Evolutionary conservation across 2,797 vertebrate species (phyloP).

Genomic region (Pseudocheirus occidentalis): DNA sequence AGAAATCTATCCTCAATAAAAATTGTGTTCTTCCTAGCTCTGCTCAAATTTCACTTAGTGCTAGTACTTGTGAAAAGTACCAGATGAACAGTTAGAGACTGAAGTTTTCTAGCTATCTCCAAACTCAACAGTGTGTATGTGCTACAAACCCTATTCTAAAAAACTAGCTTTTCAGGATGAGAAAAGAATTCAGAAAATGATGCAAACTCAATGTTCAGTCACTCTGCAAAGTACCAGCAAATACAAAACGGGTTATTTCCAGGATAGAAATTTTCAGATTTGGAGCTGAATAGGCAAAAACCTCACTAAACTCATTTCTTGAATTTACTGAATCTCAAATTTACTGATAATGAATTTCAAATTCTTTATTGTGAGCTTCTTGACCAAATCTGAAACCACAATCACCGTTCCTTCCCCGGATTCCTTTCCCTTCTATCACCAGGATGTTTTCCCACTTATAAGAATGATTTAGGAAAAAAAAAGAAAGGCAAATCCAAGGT

Average conservation of each 20-base stretch:
- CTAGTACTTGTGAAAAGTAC: not conserved
- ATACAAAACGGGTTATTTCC: constrained; percentile 2
- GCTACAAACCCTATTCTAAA: not conserved
- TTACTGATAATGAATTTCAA: no score
- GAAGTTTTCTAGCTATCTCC: not conserved
- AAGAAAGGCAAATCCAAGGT: not conserved
- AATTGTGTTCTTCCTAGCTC: not conserved
- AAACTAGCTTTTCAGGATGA: not conserved
- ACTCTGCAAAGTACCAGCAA: constrained; percentile 16
- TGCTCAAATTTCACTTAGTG: constrained; percentile 15
- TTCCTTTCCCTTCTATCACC: not conserved
- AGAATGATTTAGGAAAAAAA: not conserved
- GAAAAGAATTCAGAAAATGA: not conserved
- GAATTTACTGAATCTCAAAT: constrained; percentile 7
- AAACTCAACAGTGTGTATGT: not conserved
- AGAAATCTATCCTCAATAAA: constrained; percentile 31
- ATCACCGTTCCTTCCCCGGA: not conserved
- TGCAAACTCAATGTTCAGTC: not conserved
- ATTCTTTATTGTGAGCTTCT: constrained; percentile 23
- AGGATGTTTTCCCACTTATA: not conserved
- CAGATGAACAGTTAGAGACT: not conserved
- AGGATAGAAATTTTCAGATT: not conserved
- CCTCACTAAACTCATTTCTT: constrained; percentile 5
- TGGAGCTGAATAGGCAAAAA: constrained; percentile 32
- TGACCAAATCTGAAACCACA: not conserved